Evolutionary conservation across 1,140 invertebrate species (phyloP).

Genomic region (Solen grandis): DNA sequence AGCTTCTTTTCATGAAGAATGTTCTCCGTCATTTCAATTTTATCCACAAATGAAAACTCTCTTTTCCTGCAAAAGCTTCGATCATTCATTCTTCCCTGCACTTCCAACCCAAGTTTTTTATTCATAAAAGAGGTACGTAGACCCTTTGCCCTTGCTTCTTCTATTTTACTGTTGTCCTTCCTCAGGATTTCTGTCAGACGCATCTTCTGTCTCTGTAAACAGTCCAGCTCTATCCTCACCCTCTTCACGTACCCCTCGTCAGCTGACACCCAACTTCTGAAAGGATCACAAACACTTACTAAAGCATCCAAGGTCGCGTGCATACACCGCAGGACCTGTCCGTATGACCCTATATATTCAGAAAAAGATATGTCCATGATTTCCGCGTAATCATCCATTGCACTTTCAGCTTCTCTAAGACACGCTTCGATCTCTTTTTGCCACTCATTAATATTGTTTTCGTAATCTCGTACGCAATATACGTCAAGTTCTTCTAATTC

Average conservation of each 20-base stretch:
- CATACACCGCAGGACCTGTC: slow-evolving; percentile 32
- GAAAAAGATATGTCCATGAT: slow-evolving; percentile 8
- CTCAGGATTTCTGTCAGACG: slow-evolving; percentile 10
- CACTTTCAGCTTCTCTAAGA: slow-evolving; percentile 29
- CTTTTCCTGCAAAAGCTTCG: slow-evolving; percentile 38
- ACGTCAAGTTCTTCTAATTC: slow-evolving; percentile 50
- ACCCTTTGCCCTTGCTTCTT: slow-evolving; percentile 34
- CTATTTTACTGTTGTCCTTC: slow-evolving; percentile 28
- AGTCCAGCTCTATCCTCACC: slow-evolving; percentile 36
- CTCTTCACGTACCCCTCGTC: slow-evolving; percentile 52
- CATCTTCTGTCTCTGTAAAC: slow-evolving; percentile 1
- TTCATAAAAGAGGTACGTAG: slow-evolving; percentile 24
- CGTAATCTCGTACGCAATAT: slow-evolving; percentile 45
- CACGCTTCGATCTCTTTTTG: slow-evolving; percentile 18
- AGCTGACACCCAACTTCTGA: slow-evolving; percentile 47
- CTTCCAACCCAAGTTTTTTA: slow-evolving; percentile 32
- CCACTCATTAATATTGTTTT: slow-evolving; percentile 50
- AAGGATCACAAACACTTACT: slow-evolving; percentile 34
- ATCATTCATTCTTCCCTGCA: slow-evolving; percentile 23
- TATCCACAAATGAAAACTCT: slow-evolving; percentile 44
- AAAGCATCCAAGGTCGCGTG: slow-evolving; percentile 39
- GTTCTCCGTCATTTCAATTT: slow-evolving; percentile 46
- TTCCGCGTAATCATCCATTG: slow-evolving; percentile 22
- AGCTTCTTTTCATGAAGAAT: slow-evolving; percentile 47
- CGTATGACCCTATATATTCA: slow-evolving; percentile 37